Evolutionary conservation across 2,113 vertebrate genomes (phyloP).

Genomic region (Pygoscelis antarcticus): DNA sequence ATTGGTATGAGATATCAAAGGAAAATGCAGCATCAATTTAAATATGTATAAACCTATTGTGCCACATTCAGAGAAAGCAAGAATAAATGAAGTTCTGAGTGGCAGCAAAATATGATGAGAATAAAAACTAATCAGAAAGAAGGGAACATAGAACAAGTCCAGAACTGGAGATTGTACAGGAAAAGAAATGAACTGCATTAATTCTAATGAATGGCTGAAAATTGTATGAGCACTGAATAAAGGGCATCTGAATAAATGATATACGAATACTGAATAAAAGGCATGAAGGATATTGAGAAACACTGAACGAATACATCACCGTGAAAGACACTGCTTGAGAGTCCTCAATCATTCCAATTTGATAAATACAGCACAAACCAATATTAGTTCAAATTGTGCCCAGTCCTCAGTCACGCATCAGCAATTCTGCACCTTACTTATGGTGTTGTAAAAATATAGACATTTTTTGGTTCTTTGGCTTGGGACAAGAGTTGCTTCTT

Average conservation of each 20-base stretch:
- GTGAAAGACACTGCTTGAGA: background rate
- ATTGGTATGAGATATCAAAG: background rate
- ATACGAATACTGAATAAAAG: background rate
- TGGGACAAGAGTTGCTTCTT: background rate
- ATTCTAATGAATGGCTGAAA: background rate
- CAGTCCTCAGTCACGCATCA: background rate
- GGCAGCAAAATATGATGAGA: background rate
- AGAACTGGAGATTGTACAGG: background rate
- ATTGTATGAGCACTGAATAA: background rate
- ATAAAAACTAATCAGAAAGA: background rate
- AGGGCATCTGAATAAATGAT: background rate
- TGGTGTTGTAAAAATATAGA: background rate
- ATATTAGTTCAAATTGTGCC: background rate
- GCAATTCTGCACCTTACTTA: background rate
- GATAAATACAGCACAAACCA: background rate
- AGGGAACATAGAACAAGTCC: background rate
- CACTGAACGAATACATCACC: background rate
- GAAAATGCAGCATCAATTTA: background rate
- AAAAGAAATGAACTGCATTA: background rate
- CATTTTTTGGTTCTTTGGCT: background rate
- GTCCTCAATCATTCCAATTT: background rate
- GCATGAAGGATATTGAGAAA: background rate
- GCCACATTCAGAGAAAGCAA: background rate
- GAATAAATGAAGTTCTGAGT: background rate
- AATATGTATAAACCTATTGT: background rate